Base-by-base conservation (phyloP, 1,140 invertebrate species). In the Leptopilina boulardi region DNA sequence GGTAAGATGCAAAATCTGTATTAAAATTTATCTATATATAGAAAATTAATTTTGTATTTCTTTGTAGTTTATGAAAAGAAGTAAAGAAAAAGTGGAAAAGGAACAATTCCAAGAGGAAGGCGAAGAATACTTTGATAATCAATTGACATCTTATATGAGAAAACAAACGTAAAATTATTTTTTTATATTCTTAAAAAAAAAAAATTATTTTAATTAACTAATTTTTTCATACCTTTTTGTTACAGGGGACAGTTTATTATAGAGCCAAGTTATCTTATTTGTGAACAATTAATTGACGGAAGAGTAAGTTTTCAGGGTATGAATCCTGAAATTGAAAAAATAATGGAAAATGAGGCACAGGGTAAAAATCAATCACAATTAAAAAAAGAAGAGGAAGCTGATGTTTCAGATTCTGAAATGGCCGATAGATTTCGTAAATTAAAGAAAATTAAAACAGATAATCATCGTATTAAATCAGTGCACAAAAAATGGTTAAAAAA, bases 281-380 rank as follows among this genome's bases (percentile, higher is more conserved):
- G 95, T 85, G 95, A 96, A 86, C 91, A 94, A 78, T 91, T 98
- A 10, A 91, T 94, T 13, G 95, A 95, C 86, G 97, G 97, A 6
- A 91, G 97, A 82, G 89, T 97, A 59, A 98, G 97, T 77, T 98
- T 94, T 89, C 94, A 94, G 82, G 97, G 97, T 11, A 97, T 96
- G 93, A 98, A 98, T 91, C 95, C 96, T 47, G 96, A 96, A 89
- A 93, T 98, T 79, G 97, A 98, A 87, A 93, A 93, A 76, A 77
- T 96, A 8, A 94, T 96, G 93, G 86, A 89, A 78, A 76, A 84
- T 30, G 94, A 94, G 82, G 82, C 91, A 73, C 91, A 92, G 51
- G 73, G 89, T 41, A 87, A 91, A 75, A 86, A 84, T 8, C 87
- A 89, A 38, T 87, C 91, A 78, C 81, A 88, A 42, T 72, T 78